Percentiles rank a stretch among this genome's conserved stretches.
phyloP scores from a whole-genome alignment of 2,797 vertebrate genomes.

The Chrysocyon brachyurus region DNA sequence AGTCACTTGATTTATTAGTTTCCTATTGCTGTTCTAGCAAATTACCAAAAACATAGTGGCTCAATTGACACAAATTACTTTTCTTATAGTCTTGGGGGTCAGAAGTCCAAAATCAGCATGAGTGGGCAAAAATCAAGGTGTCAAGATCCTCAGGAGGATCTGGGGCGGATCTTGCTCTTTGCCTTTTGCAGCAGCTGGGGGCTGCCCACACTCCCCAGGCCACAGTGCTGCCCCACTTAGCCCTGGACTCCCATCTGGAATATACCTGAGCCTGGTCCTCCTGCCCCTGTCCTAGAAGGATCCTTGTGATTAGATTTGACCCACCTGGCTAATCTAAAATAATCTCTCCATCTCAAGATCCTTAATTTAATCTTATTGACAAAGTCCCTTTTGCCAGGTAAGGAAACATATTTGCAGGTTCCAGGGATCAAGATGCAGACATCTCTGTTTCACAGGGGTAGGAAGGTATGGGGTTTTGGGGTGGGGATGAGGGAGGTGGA shows the following conservation, averaged over 20 bases:
- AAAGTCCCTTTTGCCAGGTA: not conserved
- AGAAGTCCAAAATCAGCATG: not conserved
- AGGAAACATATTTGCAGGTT: not conserved
- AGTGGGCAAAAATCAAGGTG: not conserved
- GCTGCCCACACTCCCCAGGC: not conserved
- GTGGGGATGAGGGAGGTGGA: too few relatives aligned
- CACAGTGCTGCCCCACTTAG: fast-evolving
- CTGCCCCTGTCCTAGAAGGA: too few relatives aligned
- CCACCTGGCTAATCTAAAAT: not conserved
- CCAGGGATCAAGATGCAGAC: not conserved
- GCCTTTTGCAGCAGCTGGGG: not conserved
- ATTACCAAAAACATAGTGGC: not conserved
- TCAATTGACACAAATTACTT: not conserved
- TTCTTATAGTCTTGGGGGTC: not conserved
- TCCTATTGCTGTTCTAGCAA: not conserved
- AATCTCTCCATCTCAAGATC: not conserved
- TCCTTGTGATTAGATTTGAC: not conserved
- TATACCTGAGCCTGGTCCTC: not conserved
- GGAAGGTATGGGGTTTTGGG: not conserved
- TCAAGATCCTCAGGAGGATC: not conserved
- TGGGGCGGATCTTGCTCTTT: too few relatives aligned
- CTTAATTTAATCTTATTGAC: not conserved
- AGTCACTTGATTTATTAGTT: not conserved
- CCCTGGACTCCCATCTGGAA: not conserved
- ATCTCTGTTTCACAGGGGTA: not conserved